Evolutionary conservation across 2,888 invertebrate genomes (phyloP).

Genomic region (Aspidiotus rigidus): DNA sequence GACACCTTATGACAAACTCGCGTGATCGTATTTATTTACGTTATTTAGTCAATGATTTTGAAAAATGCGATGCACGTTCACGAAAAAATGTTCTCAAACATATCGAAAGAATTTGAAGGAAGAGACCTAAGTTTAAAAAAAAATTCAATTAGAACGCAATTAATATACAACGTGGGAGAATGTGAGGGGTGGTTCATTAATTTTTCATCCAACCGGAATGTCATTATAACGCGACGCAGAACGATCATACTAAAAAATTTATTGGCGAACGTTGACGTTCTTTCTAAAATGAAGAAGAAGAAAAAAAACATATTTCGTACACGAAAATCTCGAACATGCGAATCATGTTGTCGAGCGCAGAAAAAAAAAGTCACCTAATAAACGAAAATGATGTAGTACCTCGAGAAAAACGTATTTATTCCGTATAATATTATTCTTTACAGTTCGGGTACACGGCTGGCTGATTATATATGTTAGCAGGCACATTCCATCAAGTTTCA

Average conservation of each 20-base stretch:
- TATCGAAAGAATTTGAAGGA: too few species aligned
- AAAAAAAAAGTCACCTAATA: conserved; percentile 1
- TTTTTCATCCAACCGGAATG: background rate
- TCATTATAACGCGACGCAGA: too few species aligned
- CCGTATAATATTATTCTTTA: background rate
- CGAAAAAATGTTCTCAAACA: too few species aligned
- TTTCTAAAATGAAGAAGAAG: background rate
- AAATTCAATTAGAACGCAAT: too few species aligned
- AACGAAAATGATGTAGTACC: background rate
- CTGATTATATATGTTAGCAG: conserved; percentile 31
- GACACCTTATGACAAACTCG: too few species aligned
- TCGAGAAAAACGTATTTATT: conserved; percentile 12
- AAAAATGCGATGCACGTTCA: too few species aligned
- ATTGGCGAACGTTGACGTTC: background rate
- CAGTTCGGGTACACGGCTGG: conserved; percentile 21
- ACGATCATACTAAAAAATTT: too few species aligned
- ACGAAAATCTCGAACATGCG: background rate
- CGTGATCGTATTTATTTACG: too few species aligned
- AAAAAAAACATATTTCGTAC: background rate
- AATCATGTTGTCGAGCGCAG: background rate
- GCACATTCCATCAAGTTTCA: conserved; percentile 17
- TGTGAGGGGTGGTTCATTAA: background rate
- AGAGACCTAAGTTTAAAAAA: too few species aligned
- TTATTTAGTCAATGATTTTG: too few species aligned
- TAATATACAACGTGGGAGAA: too few species aligned